Evolutionary conservation across 2,113 vertebrate species (phyloP).

Genomic region (Ceratotherium simum): DNA sequence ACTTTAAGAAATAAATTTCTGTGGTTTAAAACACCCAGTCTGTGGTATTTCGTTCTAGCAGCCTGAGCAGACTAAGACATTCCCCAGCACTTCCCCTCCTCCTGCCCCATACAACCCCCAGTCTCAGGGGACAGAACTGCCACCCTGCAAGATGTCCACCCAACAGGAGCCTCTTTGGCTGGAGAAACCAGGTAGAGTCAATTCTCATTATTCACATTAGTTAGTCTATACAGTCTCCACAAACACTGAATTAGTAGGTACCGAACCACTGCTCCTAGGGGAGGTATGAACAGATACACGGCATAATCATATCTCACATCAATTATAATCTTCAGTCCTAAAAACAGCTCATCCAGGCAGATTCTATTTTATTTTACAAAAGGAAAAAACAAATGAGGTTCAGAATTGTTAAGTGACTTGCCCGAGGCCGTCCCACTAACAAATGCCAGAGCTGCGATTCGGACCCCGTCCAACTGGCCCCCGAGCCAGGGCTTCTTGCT

Average conservation of each 20-base stretch:
- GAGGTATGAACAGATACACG: fast-evolving
- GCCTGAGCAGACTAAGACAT: background rate
- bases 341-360: background rate
- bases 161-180: background rate
- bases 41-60: no score
- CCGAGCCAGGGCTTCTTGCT: background rate
- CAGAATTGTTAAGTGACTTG: no score
- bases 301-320: background rate
- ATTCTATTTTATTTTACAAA: background rate
- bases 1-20: background rate
- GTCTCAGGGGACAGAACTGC: background rate
- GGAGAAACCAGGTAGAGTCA: background rate
- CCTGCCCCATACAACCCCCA: background rate
- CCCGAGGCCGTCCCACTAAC: background rate
- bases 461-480: fast-evolving
- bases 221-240: background rate
- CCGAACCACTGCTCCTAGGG: background rate
- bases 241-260: fast-evolving
- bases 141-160: background rate
- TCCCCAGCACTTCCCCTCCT: background rate
- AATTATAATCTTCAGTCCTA: background rate
- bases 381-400: background rate
- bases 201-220: no score
- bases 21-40: background rate
- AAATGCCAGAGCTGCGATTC: background rate